These are phyloP conservation scores for Danio aesculapii DNA, from an alignment of 2,797 vertebrate genomes.

Conservation along the genomic window DNA sequence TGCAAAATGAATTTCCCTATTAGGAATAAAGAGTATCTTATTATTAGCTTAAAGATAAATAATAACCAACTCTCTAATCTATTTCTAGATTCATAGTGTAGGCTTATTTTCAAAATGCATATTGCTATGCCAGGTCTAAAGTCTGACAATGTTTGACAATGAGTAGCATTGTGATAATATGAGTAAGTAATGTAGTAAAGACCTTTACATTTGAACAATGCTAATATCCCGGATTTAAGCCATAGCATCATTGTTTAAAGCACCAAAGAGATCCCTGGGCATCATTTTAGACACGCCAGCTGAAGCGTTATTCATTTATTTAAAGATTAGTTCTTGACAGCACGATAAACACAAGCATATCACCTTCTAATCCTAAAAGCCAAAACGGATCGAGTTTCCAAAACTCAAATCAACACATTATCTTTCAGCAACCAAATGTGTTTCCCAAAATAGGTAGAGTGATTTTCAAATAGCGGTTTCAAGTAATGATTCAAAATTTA, in stretches of 20 bases:
- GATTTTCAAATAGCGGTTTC: not conserved
- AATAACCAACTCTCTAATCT: not conserved
- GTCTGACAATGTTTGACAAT: constrained; percentile 22
- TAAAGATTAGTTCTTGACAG: constrained; percentile 50
- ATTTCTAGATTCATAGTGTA: too few species aligned
- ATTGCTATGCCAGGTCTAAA: constrained; percentile 23
- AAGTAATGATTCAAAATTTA: not conserved
- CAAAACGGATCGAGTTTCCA: constrained; percentile 43
- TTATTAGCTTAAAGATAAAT: not conserved
- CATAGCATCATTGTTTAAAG: constrained; percentile 14
- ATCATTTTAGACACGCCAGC: constrained; percentile 18
- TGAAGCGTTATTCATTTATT: constrained; percentile 43
- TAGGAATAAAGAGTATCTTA: not conserved
- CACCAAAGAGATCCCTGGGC: constrained; percentile 5
- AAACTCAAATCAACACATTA: constrained; percentile 52
- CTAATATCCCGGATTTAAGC: not conserved
- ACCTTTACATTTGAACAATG: constrained; percentile 37
- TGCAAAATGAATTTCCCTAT: not conserved
- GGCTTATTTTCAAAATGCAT: constrained; percentile 12
- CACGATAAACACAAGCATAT: constrained; percentile 61
- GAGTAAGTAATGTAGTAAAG: constrained; percentile 31
- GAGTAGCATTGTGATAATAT: constrained; percentile 36
- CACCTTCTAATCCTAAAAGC: constrained; percentile 50
- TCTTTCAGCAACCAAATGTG: constrained; percentile 37
- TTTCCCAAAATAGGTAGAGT: not conserved